Conservation (phyloP, 2,113 vertebrate genomes). For the Rhea americana region DNA sequence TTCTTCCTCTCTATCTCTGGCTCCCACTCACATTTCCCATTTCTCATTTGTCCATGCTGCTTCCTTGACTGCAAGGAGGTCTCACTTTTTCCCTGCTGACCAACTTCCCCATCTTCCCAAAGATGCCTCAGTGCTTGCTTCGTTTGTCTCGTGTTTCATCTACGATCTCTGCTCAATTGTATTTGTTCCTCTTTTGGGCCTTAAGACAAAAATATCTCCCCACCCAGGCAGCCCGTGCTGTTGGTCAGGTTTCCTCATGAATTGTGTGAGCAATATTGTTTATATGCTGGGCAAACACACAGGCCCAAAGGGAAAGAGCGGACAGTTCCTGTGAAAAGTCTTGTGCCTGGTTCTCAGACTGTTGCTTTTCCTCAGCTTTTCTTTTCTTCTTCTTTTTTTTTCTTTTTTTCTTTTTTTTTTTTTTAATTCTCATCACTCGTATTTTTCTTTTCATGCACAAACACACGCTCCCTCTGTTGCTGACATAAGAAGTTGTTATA, state of each 20-base stretch:
- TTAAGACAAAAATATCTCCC: slow-evolving; percentile 33
- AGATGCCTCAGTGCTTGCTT: not conserved
- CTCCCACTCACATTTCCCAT: not conserved
- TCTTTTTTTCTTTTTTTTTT: not conserved
- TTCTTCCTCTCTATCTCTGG: not conserved
- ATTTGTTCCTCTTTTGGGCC: slow-evolving; percentile 15
- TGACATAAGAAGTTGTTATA: not conserved
- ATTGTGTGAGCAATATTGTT: slow-evolving; percentile 1
- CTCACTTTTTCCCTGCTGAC: fast-evolving
- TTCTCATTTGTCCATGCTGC: not conserved
- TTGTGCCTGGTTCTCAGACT: not conserved
- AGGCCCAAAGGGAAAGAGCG: not conserved
- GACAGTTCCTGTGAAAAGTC: not conserved
- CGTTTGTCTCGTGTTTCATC: not conserved
- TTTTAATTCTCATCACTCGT: not conserved
- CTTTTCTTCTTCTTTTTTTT: not conserved
- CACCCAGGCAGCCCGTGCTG: not conserved
- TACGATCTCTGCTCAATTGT: not conserved
- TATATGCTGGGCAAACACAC: slow-evolving; percentile 13
- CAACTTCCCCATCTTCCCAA: not conserved
- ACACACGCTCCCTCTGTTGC: not conserved
- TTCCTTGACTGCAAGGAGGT: not conserved
- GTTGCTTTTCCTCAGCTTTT: not conserved
- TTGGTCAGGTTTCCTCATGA: not conserved
- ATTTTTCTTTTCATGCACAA: not conserved